Conservation (phyloP, 2,888 invertebrate species). For the Encarsia formosa region DNA sequence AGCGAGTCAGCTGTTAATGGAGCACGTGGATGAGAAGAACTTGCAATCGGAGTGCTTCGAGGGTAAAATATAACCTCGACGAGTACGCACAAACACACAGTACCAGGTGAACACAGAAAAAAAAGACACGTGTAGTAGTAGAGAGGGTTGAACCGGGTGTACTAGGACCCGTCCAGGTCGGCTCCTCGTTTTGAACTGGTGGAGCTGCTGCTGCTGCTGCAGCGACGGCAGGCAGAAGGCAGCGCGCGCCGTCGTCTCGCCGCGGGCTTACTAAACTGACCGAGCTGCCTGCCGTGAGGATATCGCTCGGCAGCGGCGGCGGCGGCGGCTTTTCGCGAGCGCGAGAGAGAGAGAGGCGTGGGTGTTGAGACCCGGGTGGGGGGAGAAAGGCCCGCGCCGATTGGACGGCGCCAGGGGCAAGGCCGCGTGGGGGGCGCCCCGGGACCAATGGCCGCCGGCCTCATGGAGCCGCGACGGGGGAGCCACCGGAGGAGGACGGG, state of each 20-base stretch:
- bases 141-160: too few relatives aligned
- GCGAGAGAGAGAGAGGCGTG: neutral
- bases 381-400: conserved; percentile 8
- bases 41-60: too few relatives aligned
- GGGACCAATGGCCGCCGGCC: conserved; percentile 35
- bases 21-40: too few relatives aligned
- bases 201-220: too few relatives aligned
- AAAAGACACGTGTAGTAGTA: too few relatives aligned
- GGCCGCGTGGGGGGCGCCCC: conserved; percentile 30
- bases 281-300: conserved; percentile 34
- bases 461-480: conserved; percentile 7
- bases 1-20: too few relatives aligned
- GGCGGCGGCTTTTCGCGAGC: neutral
- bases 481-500: conserved; percentile 2
- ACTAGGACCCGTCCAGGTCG: too few relatives aligned
- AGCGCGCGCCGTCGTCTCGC: conserved; percentile 35
- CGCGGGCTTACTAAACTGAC: conserved; percentile 47
- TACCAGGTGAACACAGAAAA: too few relatives aligned
- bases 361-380: neutral
- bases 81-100: too few relatives aligned
- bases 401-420: conserved; percentile 34
- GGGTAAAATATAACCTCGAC: too few relatives aligned
- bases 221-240: too few relatives aligned
- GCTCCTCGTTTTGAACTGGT: too few relatives aligned
- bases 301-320: conserved; percentile 45